Base-by-base conservation (phyloP, 2,888 invertebrate species). In the Danaus chrysippus region DNA sequence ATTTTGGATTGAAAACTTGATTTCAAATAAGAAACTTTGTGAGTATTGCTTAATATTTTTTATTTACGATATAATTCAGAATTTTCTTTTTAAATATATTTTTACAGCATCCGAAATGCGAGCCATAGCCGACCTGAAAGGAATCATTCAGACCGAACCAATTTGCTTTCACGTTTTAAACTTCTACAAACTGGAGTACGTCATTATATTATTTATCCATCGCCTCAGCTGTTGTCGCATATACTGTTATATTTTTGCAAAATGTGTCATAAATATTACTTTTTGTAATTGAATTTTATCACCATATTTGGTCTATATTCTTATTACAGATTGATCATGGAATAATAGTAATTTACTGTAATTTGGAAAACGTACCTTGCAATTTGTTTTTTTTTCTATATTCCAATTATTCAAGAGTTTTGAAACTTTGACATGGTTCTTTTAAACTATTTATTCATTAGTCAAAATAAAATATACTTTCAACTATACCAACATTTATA, bases 81-180 rank as follows among this genome's bases (percentile, higher is more conserved):
- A 34, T 15, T 6, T 57, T 10, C 15, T 19, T 17, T 1, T 12
- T 42, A 13, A n/a, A n/a, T 41, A 23, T 23, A 3, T 23, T 23
- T 57, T 69, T 65, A 43, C 75, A 86, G 86, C 69, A 68, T 70
- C 71, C 6, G 70, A 74, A 10, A 57, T 82, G 15, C 73, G 75
- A 10, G 71, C 77, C 1, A 65, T 80, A 61, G 59, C 59, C 0
- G 77, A 80, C 23, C 73, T 87, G 1, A 79, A 78, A 1, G 67
- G 61, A 1, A 70, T 87, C 19, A 69, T 83, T 2, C 71, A 73
- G 64, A 70, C 79, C 9, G 74, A 82, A 15, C 81, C 83, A 0
- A 73, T 86, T 17, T 66, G 65, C 53, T 85, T 87, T 67, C 81
- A 78, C 65, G 75, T 83, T 74, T 81, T 79, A 0, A 76, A 83